Conservation (phyloP, 2,797 vertebrate genomes). For the Protosalanx chinensis region DNA sequence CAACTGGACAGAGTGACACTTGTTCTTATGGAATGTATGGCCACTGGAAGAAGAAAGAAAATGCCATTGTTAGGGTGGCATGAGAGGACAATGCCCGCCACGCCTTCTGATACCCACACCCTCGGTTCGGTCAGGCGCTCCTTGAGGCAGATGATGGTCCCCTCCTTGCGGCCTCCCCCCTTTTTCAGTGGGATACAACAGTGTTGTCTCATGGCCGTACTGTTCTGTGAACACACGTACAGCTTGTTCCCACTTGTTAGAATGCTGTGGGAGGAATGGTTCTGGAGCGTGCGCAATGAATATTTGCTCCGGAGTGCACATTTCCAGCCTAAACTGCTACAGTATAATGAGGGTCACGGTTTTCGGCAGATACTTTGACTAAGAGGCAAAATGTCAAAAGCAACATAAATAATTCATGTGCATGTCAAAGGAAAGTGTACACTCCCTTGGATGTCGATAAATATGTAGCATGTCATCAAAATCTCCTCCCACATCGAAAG, state of each 20-base stretch:
- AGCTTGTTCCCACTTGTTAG: conserved; percentile 36
- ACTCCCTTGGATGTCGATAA: conserved; percentile 36
- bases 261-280: conserved; percentile 44
- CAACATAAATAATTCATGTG: conserved; percentile 14
- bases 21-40: conserved; percentile 31
- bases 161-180: background rate
- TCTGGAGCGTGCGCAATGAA: conserved; percentile 38
- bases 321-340: conserved; percentile 40
- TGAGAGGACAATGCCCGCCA: conserved; percentile 44
- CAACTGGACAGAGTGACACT: conserved; percentile 25
- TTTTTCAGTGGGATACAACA: conserved; percentile 21
- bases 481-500: conserved; percentile 22
- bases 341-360: conserved; percentile 38
- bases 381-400: conserved; percentile 34
- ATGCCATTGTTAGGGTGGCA: conserved; percentile 41
- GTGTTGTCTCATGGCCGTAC: conserved; percentile 30
- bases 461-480: conserved; percentile 34
- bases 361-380: conserved; percentile 24
- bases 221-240: conserved; percentile 23
- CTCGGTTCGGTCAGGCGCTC: conserved; percentile 40
- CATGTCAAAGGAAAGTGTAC: conserved; percentile 26
- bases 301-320: conserved; percentile 39
- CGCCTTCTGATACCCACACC: conserved; percentile 23
- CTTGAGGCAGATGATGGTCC: conserved; percentile 29
- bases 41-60: conserved; percentile 26